Conservation (phyloP, 2,113 vertebrate genomes). For the Zingel zingel region DNA sequence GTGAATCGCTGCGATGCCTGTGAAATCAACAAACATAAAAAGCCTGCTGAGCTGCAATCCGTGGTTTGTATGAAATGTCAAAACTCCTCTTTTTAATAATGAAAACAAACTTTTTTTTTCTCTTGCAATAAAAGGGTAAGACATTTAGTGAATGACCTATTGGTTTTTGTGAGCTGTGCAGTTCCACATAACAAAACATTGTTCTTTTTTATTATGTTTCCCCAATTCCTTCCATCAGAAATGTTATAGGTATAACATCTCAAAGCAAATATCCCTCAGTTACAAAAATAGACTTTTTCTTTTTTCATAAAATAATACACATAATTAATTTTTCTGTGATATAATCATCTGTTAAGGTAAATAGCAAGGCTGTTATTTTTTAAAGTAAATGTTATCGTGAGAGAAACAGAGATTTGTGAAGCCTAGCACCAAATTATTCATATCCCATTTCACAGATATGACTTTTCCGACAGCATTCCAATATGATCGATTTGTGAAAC, state of each 20-base stretch:
- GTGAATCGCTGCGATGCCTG: neutral
- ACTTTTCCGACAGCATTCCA: slow-evolving; percentile 17
- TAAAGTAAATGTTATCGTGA: slow-evolving; percentile 71
- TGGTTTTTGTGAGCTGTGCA: slow-evolving; percentile 64
- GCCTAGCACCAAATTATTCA: slow-evolving; percentile 80
- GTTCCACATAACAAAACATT: slow-evolving; percentile 53
- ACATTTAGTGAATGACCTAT: slow-evolving; percentile 74
- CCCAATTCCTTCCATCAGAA: slow-evolving; percentile 46
- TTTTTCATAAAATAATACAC: slow-evolving; percentile 86
- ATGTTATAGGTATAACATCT: slow-evolving; percentile 70
- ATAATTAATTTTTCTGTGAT: slow-evolving; percentile 78
- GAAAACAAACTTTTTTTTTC: slow-evolving; percentile 53
- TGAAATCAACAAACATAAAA: slow-evolving; percentile 5
- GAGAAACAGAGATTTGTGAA: slow-evolving; percentile 71
- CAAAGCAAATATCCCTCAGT: slow-evolving; percentile 81
- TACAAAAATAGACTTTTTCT: slow-evolving; percentile 87
- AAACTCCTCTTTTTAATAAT: slow-evolving; percentile 33
- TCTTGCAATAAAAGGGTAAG: slow-evolving; percentile 64
- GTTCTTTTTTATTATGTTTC: slow-evolving; percentile 17
- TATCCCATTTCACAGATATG: slow-evolving; percentile 22
- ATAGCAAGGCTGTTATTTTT: slow-evolving; percentile 82
- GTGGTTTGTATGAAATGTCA: slow-evolving; percentile 30
- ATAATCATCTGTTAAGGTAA: slow-evolving; percentile 84
- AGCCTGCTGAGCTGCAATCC: slow-evolving; percentile 33
- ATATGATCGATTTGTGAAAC: slow-evolving; percentile 10